phyloP scores from a whole-genome alignment of 64 coral and sea anemone genomes.

The Porites lutea region DNA sequence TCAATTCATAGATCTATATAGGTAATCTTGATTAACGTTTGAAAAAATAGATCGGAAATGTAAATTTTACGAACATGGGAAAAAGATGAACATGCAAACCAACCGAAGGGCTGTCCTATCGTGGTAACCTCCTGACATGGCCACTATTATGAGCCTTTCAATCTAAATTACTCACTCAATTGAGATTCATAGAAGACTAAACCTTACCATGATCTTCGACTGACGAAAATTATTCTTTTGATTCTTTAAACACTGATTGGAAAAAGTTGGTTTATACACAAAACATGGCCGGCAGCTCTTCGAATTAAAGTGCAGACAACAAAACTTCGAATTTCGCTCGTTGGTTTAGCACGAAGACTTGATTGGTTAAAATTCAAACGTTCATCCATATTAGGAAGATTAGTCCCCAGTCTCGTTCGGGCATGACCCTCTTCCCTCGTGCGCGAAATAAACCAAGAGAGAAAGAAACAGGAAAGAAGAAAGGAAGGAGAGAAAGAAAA shows the following conservation, averaged over 20 bases:
- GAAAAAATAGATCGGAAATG: too few species aligned
- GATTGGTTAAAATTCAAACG: conserved; percentile 27
- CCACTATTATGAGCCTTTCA: background rate
- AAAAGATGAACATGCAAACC: too few species aligned
- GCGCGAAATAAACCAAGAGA: too few species aligned
- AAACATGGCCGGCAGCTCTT: background rate
- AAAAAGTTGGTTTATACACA: background rate
- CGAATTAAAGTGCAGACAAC: background rate
- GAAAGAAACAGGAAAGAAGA: too few species aligned
- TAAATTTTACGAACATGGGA: too few species aligned
- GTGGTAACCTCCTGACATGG: background rate
- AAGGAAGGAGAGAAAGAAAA: too few species aligned
- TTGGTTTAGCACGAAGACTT: background rate
- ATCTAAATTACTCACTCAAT: background rate
- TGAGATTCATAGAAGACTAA: background rate
- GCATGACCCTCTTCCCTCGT: background rate
- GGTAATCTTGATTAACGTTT: too few species aligned
- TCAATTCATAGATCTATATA: too few species aligned
- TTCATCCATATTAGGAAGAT: conserved; percentile 6
- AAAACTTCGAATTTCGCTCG: conserved; percentile 54
- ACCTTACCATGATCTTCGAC: background rate
- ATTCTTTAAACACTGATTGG: background rate
- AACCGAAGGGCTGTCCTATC: too few species aligned
- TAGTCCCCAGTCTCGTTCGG: background rate
- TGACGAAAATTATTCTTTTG: background rate